A percentile compares a stretch with the other conserved stretches of the same genome.
These are phyloP conservation scores for Crossocerus cetratus DNA, from an alignment of 2,888 invertebrate genomes.

Conservation along the genomic window DNA sequence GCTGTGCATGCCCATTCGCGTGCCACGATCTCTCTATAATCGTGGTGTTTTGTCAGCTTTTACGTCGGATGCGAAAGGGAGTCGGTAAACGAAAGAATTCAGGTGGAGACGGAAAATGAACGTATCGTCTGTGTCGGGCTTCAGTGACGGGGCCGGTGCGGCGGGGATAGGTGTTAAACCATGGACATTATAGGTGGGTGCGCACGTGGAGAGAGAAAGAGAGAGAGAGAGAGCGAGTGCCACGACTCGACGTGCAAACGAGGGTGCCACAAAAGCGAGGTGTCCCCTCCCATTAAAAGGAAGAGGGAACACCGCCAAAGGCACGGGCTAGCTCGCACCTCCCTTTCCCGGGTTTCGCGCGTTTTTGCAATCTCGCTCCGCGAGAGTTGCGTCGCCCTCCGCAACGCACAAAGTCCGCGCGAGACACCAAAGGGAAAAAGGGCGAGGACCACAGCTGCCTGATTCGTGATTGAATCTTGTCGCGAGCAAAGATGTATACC, in stretches of 20 bases:
- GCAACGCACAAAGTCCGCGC: neutral
- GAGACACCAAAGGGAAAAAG: neutral
- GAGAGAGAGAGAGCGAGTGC: no score
- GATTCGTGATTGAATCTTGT: no score
- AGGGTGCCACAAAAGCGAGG: conserved; percentile 10
- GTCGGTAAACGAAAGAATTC: conserved; percentile 18
- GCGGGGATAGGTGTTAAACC: conserved; percentile 16
- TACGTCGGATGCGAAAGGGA: conserved; percentile 37
- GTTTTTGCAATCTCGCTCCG: conserved; percentile 12
- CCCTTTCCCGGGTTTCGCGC: conserved; percentile 14
- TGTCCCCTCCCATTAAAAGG: conserved; percentile 14
- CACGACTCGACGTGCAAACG: conserved; percentile 14
- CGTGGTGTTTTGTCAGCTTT: conserved; percentile 71
- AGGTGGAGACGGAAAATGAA: conserved; percentile 12
- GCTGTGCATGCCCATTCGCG: conserved; percentile 56
- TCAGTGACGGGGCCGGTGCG: neutral
- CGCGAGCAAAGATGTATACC: no score
- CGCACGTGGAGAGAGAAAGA: conserved; percentile 2
- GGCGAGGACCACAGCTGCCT: neutral
- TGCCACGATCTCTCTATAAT: conserved; percentile 65
- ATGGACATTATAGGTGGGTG: conserved; percentile 8
- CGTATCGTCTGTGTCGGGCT: neutral
- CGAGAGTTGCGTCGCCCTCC: neutral
- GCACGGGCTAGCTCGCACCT: neutral
- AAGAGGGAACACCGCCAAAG: conserved; percentile 16